Evolutionary conservation across 2,797 vertebrate genomes (phyloP), one percentile per base, ranked within the genome.

Genomic region (Tamandua tetradactyla): DNA sequence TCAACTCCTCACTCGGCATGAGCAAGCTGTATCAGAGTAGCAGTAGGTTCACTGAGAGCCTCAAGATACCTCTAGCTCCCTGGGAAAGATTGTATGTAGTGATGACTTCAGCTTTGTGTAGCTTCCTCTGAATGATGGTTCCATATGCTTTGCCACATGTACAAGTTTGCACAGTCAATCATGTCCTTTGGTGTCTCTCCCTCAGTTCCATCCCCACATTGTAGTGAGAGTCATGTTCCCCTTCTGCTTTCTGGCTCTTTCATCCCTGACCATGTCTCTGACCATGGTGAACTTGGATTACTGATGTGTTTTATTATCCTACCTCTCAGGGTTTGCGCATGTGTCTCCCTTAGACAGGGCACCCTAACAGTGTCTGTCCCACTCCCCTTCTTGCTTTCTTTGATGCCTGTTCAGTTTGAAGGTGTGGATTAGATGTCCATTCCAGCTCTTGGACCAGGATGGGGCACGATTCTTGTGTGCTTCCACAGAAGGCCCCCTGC

Each of bases 251-350:
- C 0, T 10, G 47, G 3, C 7, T 23, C 22, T 17, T 18, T 32
- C 35, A n/a, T 18, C 7, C 25, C 25, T 18, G 2, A 32, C 17
- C 20, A n/a, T 0, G 7, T 25, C 18, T 42, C 7, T 30, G 18
- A 52, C 12, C 12, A 1, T 5, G 2, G 14, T 18, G 14, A 59
- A 15, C 1, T 47, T 3, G 44, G 37, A 4, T 25, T 4, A 32
- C 7, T 2, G 1, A 1, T 1, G 35, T 30, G 25, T 20, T 8
- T 0, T 4, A 0, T 10, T 1, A 4, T 3, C 25, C 8, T 23
- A 6, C 42, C 18, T 18, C 40, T 30, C 17, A 0, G 12, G 5
- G 6, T 22, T 37, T 11, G 1, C 10, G 0, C 1, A 0, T 1
- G 8, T 17, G 13, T 9, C 10, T n/a, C 42, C 10, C 7, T 40